These are phyloP conservation scores for Argopecten irradians DNA, from an alignment of 1,140 invertebrate genomes.

Conservation along the genomic window DNA sequence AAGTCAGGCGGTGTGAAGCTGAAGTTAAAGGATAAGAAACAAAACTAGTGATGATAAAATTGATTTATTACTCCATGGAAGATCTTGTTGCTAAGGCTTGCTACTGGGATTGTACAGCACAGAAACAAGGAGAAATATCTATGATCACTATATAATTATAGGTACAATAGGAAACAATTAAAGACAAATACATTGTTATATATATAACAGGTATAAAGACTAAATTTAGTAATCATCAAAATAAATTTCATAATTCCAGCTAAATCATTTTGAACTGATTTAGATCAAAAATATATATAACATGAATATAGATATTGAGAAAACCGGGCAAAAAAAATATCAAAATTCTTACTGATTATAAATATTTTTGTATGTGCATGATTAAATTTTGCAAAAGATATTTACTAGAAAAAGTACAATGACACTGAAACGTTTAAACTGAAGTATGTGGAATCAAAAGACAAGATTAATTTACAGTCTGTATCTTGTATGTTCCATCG, in stretches of 20 bases:
- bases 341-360: too few species aligned
- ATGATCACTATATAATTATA: background rate
- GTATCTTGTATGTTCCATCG: too few species aligned
- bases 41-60: background rate
- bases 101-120: background rate
- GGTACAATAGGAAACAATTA: background rate
- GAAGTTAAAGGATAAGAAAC: background rate
- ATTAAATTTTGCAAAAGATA: too few species aligned
- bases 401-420: too few species aligned
- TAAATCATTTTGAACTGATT: background rate
- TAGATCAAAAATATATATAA: too few species aligned
- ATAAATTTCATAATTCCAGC: background rate
- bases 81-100: background rate
- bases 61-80: background rate
- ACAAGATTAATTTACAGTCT: too few species aligned
- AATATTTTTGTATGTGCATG: too few species aligned
- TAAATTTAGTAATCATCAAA: background rate
- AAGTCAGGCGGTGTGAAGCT: too few species aligned
- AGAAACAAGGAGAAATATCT: background rate
- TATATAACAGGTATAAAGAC: background rate
- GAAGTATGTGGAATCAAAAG: too few species aligned
- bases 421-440: too few species aligned
- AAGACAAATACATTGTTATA: background rate
- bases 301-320: too few species aligned
- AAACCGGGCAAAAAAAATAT: too few species aligned